Percentiles rank a stretch among this genome's conserved stretches.
phyloP scores from a whole-genome alignment of 1,140 invertebrate genomes.

The Phenacoccus solenopsis region DNA sequence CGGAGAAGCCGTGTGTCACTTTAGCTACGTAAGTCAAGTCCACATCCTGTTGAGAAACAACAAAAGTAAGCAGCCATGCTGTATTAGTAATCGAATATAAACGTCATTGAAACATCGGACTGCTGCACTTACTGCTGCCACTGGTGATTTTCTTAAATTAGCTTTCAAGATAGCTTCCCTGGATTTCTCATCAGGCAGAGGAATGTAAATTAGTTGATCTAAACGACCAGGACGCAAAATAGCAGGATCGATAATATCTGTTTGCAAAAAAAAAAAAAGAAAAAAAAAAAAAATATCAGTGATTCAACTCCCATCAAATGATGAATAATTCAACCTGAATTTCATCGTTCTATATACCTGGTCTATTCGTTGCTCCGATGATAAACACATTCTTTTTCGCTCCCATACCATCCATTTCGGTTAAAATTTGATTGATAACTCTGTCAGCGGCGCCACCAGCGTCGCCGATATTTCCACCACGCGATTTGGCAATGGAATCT shows the following conservation, averaged over 20 bases:
- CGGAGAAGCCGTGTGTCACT: constrained; percentile 93
- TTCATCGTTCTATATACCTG: constrained; percentile 33
- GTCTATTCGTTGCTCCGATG: constrained; percentile 90
- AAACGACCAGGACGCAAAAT: constrained; percentile 95
- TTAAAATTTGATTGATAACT: constrained; percentile 99
- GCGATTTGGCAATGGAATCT: constrained; percentile 97
- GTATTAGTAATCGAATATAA: too few relatives aligned
- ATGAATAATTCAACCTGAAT: too few relatives aligned
- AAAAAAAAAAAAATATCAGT: neutral
- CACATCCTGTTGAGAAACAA: constrained; percentile 55
- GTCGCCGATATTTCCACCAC: constrained; percentile 93
- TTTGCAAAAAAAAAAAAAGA: constrained; percentile 22
- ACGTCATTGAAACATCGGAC: too few relatives aligned
- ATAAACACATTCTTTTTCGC: constrained; percentile 99
- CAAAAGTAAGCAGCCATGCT: neutral
- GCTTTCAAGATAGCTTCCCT: constrained; percentile 90
- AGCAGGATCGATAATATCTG: constrained; percentile 97
- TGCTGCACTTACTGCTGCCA: constrained; percentile 53
- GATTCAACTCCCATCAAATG: neutral
- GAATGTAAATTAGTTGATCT: constrained; percentile 99
- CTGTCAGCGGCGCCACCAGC: constrained; percentile 97
- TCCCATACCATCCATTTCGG: constrained; percentile 99
- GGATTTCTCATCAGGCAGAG: constrained; percentile 96
- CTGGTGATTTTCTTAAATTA: constrained; percentile 91
- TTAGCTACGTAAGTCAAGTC: constrained; percentile 91